Percentiles rank a stretch among this genome's conserved stretches.
phyloP scores from a whole-genome alignment of 2,888 invertebrate species.

The Dolomedes plantarius region DNA sequence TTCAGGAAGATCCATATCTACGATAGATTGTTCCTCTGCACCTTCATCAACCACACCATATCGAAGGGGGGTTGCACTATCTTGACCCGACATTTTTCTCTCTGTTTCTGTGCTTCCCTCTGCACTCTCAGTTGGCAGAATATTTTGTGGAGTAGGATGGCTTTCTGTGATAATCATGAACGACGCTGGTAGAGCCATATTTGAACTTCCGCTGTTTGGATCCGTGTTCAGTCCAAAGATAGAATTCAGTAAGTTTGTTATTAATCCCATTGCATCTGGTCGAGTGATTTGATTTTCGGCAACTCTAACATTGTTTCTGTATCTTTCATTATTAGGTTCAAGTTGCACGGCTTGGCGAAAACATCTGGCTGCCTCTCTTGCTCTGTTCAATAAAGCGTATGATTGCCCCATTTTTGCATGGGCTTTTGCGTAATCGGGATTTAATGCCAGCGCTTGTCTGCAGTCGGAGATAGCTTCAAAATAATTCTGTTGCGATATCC shows the following conservation, averaged over 20 bases:
- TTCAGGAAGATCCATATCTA: not conserved
- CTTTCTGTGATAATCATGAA: constrained; percentile 8
- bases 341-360: constrained; percentile 39
- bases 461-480: constrained; percentile 92
- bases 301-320: constrained; percentile 29
- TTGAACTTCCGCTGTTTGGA: not conserved
- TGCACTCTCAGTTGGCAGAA: not conserved
- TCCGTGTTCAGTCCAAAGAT: not conserved
- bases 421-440: constrained; percentile 95
- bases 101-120: not conserved
- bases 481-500: constrained; percentile 90
- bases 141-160: not conserved
- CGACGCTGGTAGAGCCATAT: not conserved
- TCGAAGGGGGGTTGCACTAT: not conserved
- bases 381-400: constrained; percentile 41
- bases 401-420: constrained; percentile 89
- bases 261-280: not conserved
- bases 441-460: constrained; percentile 89
- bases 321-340: constrained; percentile 40
- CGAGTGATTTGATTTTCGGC: constrained; percentile 22
- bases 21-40: not conserved
- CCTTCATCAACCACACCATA: not conserved
- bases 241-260: not conserved
- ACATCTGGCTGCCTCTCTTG: constrained; percentile 29
- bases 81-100: not conserved